Evolutionary conservation across 2,888 invertebrate genomes (phyloP).

Genomic region (Dascillus cervinus): DNA sequence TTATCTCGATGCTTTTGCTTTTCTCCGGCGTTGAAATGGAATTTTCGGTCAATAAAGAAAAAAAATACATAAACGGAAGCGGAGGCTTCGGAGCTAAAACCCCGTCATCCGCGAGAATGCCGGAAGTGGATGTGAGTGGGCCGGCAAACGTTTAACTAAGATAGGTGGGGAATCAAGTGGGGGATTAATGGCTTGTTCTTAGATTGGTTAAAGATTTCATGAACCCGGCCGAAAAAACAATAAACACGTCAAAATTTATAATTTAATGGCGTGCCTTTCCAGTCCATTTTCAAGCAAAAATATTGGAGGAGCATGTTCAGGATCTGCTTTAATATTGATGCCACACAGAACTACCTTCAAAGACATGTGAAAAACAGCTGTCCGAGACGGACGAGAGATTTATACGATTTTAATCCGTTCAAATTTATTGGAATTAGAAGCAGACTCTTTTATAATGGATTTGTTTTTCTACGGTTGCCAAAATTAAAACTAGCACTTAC

Average conservation of each 20-base stretch:
- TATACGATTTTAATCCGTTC: constrained; percentile 13
- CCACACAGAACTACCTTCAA: too few relatives aligned
- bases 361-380: constrained; percentile 18
- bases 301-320: too few relatives aligned
- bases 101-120: constrained; percentile 16
- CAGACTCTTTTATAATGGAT: neutral
- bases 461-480: too few relatives aligned
- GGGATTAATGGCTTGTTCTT: constrained; percentile 5
- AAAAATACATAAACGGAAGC: constrained; percentile 16
- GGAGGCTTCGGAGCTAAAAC: constrained; percentile 15
- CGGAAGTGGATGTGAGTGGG: constrained; percentile 19
- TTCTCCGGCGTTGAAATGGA: too few relatives aligned
- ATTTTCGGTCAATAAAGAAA: constrained; percentile 6
- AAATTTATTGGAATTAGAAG: neutral
- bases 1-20: too few relatives aligned
- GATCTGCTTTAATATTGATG: constrained; percentile 10
- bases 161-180: constrained; percentile 7
- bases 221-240: too few relatives aligned
- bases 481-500: constrained; percentile 72
- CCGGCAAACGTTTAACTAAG: constrained; percentile 15
- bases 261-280: constrained; percentile 6
- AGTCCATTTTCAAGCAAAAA: too few relatives aligned
- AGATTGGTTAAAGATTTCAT: constrained; percentile 11
- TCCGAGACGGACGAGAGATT: constrained; percentile 11
- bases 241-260: too few relatives aligned